Base-by-base conservation (phyloP, 2,888 invertebrate species). In the Athalia circularis region DNA sequence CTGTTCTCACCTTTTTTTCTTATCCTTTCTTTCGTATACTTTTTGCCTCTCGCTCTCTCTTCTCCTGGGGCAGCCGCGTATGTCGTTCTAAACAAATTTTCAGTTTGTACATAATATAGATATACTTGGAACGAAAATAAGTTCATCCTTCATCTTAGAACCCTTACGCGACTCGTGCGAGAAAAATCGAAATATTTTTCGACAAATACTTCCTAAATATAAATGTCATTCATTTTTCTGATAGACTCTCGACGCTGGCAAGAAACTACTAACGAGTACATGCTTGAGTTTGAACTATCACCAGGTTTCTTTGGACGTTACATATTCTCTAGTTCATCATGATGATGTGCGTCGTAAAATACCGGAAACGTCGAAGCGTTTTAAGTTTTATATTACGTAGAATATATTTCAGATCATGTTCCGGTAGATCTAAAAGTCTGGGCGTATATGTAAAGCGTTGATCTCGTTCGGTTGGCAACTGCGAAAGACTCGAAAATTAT, bases 31-130 rank as follows among this genome's bases (percentile, higher is more conserved):
- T n/a, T 29, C 29, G 29, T 29, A 29, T 29, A 29, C 54, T 54
- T n/a, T 11, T n/a, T n/a, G 7, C 54, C 54, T 54, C 11, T 11
- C 11, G 9, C 54, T 54, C 54, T 54, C n/a, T 54, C n/a, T 47
- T n/a, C 59, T 47, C 48, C 45, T 6, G 72, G 47, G 72, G 59
- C 72, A 72, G 47, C 72, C 72, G 57, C 72, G 57, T 59, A 59
- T 72, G 72, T 72, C 72, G 59, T 72, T 72, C 72, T 59, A 72
- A 72, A 72, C 72, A 57, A 72, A 72, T 72, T 72, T 72, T 72
- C 13, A 72, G 72, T 59, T 59, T 59, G 72, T 72, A 57, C 29
- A 29, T 29, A 29, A 29, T 29, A 29, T 29, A 29, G 29, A 29
- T 29, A 29, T 29, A 29, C 57, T 59, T 57, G 57, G 45, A 59